phyloP scores from a whole-genome alignment of 1,140 invertebrate species.

The Orius laevigatus region DNA sequence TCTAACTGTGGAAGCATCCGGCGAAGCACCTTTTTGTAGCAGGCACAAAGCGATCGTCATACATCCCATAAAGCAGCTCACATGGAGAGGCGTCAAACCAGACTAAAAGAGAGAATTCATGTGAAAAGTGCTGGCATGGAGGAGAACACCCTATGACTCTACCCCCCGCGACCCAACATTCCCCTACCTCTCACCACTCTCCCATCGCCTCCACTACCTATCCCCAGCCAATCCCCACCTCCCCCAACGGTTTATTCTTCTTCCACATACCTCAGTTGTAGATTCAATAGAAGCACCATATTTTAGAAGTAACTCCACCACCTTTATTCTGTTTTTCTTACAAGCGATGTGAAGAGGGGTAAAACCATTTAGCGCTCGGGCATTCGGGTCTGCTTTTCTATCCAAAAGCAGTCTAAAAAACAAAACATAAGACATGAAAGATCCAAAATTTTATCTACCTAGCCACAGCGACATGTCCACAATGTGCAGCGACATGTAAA shows the following conservation, averaged over 20 bases:
- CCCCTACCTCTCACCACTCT: too few species aligned
- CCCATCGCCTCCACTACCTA: too few species aligned
- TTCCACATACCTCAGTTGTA: slow-evolving; percentile 51
- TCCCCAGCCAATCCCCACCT: too few species aligned
- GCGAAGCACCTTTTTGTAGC: slow-evolving; percentile 83
- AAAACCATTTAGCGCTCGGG: slow-evolving; percentile 93
- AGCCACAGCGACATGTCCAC: slow-evolving; percentile 86
- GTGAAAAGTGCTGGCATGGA: background rate
- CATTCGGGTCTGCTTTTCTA: slow-evolving; percentile 91
- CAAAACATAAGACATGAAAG: background rate
- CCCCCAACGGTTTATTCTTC: too few species aligned
- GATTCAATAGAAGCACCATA: slow-evolving; percentile 84
- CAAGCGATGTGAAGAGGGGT: slow-evolving; percentile 97
- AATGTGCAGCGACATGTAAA: slow-evolving; percentile 89
- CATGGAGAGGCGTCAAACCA: slow-evolving; percentile 91
- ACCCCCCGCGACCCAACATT: too few species aligned
- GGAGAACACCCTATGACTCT: too few species aligned
- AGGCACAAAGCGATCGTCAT: slow-evolving; percentile 98
- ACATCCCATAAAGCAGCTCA: slow-evolving; percentile 97
- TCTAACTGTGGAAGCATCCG: slow-evolving; percentile 87
- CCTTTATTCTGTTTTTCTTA: slow-evolving; percentile 95
- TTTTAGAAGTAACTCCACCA: slow-evolving; percentile 90
- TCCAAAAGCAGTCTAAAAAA: slow-evolving; percentile 27
- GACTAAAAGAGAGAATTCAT: slow-evolving; percentile 35
- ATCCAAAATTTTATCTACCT: slow-evolving; percentile 33